phyloP scores from a whole-genome alignment of 1,140 invertebrate genomes.

The Apis mellifera region DNA sequence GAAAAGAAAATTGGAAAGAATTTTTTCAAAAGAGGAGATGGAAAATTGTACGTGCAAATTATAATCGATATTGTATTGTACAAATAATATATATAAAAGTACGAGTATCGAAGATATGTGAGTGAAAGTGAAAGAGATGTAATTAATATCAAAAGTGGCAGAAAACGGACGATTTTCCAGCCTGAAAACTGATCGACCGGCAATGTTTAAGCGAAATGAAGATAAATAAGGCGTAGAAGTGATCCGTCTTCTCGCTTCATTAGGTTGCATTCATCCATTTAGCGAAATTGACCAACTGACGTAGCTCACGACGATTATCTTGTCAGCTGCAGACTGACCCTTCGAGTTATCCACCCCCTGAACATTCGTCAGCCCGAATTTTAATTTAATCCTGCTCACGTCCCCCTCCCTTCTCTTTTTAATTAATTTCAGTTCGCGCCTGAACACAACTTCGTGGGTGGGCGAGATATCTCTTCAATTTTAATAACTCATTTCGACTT shows the following conservation, averaged over 20 bases:
- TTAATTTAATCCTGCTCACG: slow-evolving; percentile 50
- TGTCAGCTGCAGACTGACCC: slow-evolving; percentile 43
- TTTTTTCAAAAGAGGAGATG: no score
- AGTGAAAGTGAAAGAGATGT: background rate
- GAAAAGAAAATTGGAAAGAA: background rate
- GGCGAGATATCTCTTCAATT: no score
- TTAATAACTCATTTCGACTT: no score
- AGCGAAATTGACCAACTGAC: slow-evolving; percentile 63
- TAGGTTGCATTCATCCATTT: slow-evolving; percentile 53
- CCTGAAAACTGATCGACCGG: background rate
- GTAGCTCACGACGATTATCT: slow-evolving; percentile 42
- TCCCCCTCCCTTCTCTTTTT: background rate
- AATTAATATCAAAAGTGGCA: background rate
- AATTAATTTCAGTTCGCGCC: slow-evolving; percentile 31
- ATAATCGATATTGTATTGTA: no score
- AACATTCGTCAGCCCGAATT: slow-evolving; percentile 37
- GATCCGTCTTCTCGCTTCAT: slow-evolving; percentile 56
- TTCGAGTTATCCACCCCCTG: slow-evolving; percentile 29
- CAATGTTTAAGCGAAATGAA: slow-evolving; percentile 46
- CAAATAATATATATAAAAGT: no score
- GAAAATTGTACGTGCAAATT: no score
- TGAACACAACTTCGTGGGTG: background rate
- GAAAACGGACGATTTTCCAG: background rate
- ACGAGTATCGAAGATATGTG: no score
- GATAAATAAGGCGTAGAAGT: slow-evolving; percentile 51